Conservation (phyloP, 37 sponge, comb jelly and placozoan species). For the Eunapius fragilis region DNA sequence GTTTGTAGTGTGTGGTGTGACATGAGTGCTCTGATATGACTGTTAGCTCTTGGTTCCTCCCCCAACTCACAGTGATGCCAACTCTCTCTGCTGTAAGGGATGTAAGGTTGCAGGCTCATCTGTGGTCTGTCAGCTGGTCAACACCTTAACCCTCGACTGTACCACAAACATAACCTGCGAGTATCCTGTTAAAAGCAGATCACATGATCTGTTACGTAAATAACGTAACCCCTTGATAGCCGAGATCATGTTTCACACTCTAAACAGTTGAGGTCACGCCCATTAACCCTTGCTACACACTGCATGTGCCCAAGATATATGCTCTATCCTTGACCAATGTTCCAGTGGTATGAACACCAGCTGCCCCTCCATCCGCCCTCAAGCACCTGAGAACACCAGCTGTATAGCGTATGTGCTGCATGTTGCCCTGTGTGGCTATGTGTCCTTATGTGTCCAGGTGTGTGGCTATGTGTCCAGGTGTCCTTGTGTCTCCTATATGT, state of each 20-base stretch:
- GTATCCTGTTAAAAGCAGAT: constrained; percentile 26
- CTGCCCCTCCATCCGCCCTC: background rate
- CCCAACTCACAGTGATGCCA: constrained; percentile 40
- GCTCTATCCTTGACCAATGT: background rate
- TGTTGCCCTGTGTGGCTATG: background rate
- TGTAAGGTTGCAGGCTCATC: constrained; percentile 21
- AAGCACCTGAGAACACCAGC: background rate
- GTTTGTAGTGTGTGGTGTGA: too few relatives aligned
- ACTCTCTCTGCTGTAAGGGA: constrained; percentile 37
- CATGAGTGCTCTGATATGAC: too few relatives aligned
- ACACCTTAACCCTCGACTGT: constrained; percentile 20
- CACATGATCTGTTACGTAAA: background rate
- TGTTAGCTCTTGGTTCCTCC: too few relatives aligned
- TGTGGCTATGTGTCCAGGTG: background rate
- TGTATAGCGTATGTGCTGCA: constrained; percentile 16
- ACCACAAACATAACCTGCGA: constrained; percentile 35
- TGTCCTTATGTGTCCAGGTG: background rate
- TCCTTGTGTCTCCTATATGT: background rate
- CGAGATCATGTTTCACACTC: background rate
- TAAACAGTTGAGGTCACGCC: too few relatives aligned
- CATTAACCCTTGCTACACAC: background rate
- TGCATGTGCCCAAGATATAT: background rate
- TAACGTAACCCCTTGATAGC: background rate
- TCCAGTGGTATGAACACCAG: background rate
- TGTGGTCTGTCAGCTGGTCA: constrained; percentile 21